phyloP scores from a whole-genome alignment of 2,113 vertebrate species.

The Microcebus tavaratra region DNA sequence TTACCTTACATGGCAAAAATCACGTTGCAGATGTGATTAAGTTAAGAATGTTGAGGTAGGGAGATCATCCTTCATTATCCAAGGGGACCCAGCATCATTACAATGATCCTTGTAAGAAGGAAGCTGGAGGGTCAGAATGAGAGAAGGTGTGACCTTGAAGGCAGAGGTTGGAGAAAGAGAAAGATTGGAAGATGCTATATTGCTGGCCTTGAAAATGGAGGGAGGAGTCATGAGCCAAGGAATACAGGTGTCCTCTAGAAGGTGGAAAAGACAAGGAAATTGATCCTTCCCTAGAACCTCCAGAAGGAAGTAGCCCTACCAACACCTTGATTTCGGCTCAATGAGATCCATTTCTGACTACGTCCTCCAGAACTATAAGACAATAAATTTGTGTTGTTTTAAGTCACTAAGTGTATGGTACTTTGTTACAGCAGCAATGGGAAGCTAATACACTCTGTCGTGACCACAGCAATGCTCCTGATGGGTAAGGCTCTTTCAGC shows the following conservation, averaged over 20 bases:
- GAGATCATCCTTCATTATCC: neutral
- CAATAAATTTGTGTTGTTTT: neutral
- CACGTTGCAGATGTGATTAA: neutral
- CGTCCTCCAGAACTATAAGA: neutral
- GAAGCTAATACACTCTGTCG: neutral
- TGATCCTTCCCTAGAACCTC: neutral
- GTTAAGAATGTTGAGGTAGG: neutral
- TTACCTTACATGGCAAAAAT: neutral
- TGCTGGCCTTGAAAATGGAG: neutral
- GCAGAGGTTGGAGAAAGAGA: neutral
- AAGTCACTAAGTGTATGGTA: neutral
- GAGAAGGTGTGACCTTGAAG: neutral
- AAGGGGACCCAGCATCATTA: neutral
- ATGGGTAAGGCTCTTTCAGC: neutral
- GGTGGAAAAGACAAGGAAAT: neutral
- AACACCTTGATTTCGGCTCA: neutral
- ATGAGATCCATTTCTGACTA: neutral
- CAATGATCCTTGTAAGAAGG: neutral
- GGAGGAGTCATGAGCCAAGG: neutral
- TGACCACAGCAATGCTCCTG: neutral
- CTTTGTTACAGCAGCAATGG: neutral
- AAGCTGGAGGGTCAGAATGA: neutral
- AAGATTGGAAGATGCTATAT: neutral
- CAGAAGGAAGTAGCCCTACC: neutral
- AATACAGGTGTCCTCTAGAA: neutral